Percentiles rank a stretch among this genome's conserved stretches.
Conservation (phyloP, 2,888 invertebrate species). For the Gisinianus flammeolus region DNA sequence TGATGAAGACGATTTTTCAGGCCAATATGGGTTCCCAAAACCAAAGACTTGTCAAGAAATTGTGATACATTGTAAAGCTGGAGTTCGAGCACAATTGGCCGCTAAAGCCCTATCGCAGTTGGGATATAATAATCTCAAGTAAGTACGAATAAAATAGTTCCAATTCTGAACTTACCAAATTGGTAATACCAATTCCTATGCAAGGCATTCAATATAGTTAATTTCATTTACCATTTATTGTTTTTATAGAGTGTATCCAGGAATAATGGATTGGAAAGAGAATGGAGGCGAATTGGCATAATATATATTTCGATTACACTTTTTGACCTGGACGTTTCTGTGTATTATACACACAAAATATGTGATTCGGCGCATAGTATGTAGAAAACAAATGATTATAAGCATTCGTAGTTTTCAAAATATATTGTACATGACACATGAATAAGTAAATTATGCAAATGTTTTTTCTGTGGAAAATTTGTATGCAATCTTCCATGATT, state of each 20-base stretch:
- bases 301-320: no score
- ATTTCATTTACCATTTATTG: not conserved
- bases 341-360: no score
- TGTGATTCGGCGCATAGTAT: no score
- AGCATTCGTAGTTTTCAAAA: no score
- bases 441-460: no score
- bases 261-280: conserved; percentile 38
- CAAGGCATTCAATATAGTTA: not conserved
- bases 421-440: no score
- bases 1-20: not conserved
- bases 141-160: not conserved
- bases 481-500: no score
- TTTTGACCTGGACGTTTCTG: no score
- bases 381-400: no score
- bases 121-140: conserved; percentile 30
- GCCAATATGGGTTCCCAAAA: conserved; percentile 27
- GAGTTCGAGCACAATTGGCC: conserved; percentile 30
- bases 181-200: not conserved
- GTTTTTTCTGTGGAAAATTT: no score
- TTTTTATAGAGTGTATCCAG: conserved; percentile 28
- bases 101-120: conserved; percentile 32
- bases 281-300: conserved; percentile 21
- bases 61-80: conserved; percentile 35
- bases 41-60: conserved; percentile 21
- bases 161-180: not conserved